Percentiles rank a stretch among this genome's conserved stretches.
phyloP scores from a whole-genome alignment of 1,140 invertebrate genomes.

The Coelopa frigida region DNA sequence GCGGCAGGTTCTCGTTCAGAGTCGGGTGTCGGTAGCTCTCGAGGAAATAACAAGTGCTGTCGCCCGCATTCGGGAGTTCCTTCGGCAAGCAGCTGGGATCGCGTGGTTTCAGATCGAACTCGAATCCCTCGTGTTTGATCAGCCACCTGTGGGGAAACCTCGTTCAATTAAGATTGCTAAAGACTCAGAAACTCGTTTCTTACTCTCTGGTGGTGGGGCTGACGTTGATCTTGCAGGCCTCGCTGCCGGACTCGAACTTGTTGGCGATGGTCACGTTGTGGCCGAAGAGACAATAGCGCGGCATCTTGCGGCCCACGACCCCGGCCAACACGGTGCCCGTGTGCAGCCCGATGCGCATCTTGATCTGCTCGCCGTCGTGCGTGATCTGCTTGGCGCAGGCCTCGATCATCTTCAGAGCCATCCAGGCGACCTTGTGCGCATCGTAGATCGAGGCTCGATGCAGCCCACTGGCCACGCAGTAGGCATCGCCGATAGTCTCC shows the following conservation, averaged over 20 bases:
- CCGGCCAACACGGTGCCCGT: constrained; percentile 82
- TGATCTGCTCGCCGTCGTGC: constrained; percentile 82
- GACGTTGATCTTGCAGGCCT: constrained; percentile 82
- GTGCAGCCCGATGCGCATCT: constrained; percentile 93
- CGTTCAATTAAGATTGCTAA: neutral
- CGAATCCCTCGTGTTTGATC: constrained; percentile 65
- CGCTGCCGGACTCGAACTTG: constrained; percentile 89
- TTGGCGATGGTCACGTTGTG: constrained; percentile 91
- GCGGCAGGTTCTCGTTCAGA: constrained; percentile 49
- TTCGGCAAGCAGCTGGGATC: constrained; percentile 72
- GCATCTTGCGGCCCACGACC: constrained; percentile 86
- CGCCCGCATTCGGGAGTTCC: constrained; percentile 67
- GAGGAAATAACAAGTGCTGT: constrained; percentile 81
- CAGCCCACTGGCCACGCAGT: constrained; percentile 87
- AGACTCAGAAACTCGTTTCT: too few species aligned
- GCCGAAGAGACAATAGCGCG: constrained; percentile 84
- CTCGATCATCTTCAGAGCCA: constrained; percentile 83
- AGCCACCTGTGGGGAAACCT: constrained; percentile 58
- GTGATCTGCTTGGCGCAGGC: constrained; percentile 78
- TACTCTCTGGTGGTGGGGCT: constrained; percentile 89
- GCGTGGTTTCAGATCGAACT: constrained; percentile 66
- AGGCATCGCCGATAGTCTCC: constrained; percentile 92
- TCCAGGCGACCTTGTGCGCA: constrained; percentile 91
- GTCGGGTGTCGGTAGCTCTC: constrained; percentile 68
- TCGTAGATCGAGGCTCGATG: constrained; percentile 68